Base-by-base conservation (phyloP, 2,113 vertebrate genomes). In the Gasterosteus aculeatus region DNA sequence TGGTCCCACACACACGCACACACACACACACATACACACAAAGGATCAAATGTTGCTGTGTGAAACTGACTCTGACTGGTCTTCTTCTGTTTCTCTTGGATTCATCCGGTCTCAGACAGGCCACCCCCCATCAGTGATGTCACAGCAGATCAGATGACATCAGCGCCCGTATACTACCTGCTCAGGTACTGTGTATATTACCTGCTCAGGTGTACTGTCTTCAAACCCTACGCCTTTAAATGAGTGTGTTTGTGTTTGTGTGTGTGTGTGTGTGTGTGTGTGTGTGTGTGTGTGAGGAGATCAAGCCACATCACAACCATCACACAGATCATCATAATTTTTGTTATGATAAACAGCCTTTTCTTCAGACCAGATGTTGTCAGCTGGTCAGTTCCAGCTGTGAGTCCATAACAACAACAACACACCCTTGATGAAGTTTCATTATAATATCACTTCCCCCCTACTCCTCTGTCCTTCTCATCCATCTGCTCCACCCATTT, bases 1-100 rank as follows among this genome's bases (percentile, higher is more conserved):
- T 76, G 76, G 88, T 66, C 80, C 41, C 79, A 67, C 65, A 53
- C 76, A 31, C 47, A 19, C 57, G 47, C 68, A 4, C 72, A 51
- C 75, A 19, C 35, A 60, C 33, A 64, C 64, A 63, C 71, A 69
- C 78, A 38, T 63, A 33, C 68, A 46, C 19, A 33, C 33, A 33
- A 3, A 33, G n/a, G 57, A 71, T 59, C 71, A 22, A 15, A 38
- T 80, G 77, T 54, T 47, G 61, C 31, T 0, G 4, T 10, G 61
- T 51, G 61, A 67, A 78, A 72, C 26, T 9, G 33, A 38, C 63
- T 39, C 53, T 26, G 1, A 26, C 31, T 1, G 33, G 1, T 78
- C 63, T 59, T 46, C 7, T 74, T 70, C 10, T 10, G 65, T 80
- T 82, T 64, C 72, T 54, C 29, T 41, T 42, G 54, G 41, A 5